These are phyloP conservation scores for Gila orcuttii DNA, from an alignment of 2,113 vertebrate species.

Conservation along the genomic window DNA sequence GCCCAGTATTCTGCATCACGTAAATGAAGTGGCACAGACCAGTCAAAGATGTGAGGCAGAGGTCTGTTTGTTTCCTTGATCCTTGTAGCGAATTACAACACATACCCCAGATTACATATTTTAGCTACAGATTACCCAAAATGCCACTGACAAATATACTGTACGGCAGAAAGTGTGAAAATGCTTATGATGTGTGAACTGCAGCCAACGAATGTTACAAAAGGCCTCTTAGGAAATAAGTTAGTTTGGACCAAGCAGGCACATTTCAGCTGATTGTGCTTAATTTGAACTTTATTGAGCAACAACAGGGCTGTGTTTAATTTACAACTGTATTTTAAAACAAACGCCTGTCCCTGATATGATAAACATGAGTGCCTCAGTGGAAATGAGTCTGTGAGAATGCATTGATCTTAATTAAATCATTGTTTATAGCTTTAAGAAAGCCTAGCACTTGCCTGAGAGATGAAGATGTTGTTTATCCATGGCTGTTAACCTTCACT, in stretches of 20 bases:
- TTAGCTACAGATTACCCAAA: background rate
- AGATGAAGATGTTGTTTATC: constrained; percentile 12
- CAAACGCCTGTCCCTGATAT: constrained; percentile 10
- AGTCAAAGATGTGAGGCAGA: background rate
- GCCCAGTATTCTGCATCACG: background rate
- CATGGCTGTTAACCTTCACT: background rate
- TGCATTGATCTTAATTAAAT: constrained; percentile 54
- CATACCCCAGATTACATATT: background rate
- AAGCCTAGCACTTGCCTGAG: background rate
- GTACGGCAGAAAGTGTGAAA: background rate
- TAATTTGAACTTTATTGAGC: constrained; percentile 32
- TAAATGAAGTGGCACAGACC: background rate
- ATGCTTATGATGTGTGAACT: constrained; percentile 1
- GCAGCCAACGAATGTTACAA: background rate
- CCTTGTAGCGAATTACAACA: constrained; percentile 10
- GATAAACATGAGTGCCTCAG: constrained; percentile 6
- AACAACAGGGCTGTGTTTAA: constrained; percentile 1
- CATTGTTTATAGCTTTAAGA: constrained; percentile 13
- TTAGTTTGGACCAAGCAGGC: constrained; percentile 8
- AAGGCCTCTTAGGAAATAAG: constrained; percentile 5
- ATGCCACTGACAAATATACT: background rate
- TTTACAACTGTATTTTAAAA: constrained; percentile 34
- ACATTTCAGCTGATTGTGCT: background rate
- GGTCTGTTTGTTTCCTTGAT: background rate
- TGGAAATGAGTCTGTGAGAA: constrained; percentile 10